Percentiles rank a stretch among this genome's conserved stretches.
phyloP scores from a whole-genome alignment of 2,888 invertebrate genomes.

The Amphimallon solstitiale region DNA sequence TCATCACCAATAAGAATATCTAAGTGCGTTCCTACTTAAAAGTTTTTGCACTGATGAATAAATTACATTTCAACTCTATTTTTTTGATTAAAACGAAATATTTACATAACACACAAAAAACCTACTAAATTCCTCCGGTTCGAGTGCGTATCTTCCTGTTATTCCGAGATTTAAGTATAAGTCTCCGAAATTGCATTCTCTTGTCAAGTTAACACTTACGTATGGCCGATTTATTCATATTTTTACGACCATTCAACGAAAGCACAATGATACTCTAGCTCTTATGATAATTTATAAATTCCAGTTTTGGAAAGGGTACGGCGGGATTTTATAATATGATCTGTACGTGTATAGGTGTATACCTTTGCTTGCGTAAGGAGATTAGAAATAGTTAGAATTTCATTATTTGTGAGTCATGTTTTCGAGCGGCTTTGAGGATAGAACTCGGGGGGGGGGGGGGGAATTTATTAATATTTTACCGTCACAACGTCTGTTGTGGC shows the following conservation, averaged over 20 bases:
- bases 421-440: conserved; percentile 29
- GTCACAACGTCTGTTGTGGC: conserved; percentile 35
- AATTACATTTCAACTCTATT: too few species aligned
- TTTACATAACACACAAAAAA: too few species aligned
- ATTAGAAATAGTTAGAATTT: conserved; percentile 28
- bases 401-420: conserved; percentile 35
- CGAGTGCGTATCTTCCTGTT: too few species aligned
- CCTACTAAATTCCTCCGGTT: too few species aligned
- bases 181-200: neutral
- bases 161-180: too few species aligned
- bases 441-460: too few species aligned
- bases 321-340: conserved; percentile 7
- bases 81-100: too few species aligned
- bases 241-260: conserved; percentile 4
- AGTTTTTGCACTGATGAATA: too few species aligned
- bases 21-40: too few species aligned
- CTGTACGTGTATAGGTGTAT: too few species aligned
- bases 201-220: neutral
- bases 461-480: conserved; percentile 37
- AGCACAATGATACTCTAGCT: neutral
- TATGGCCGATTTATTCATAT: neutral
- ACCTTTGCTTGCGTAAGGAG: conserved; percentile 2
- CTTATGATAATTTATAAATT: conserved; percentile 6
- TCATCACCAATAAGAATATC: too few species aligned
- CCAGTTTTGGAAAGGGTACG: neutral